A percentile compares a stretch with the other conserved stretches of the same genome.
phyloP scores from a whole-genome alignment of 2,888 invertebrate genomes.

The Tipula helvola region DNA sequence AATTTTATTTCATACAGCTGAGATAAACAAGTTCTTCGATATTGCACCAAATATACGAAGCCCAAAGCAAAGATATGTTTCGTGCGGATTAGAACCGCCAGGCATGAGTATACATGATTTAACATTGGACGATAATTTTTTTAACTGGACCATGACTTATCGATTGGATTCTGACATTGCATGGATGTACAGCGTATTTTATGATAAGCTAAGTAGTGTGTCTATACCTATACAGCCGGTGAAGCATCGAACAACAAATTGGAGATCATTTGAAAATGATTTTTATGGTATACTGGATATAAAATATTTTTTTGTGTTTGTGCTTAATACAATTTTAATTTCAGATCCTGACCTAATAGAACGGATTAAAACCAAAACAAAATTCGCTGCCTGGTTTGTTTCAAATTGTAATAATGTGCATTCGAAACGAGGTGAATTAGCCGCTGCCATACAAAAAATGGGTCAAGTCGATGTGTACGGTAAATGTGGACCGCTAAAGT shows the following conservation, averaged over 20 bases:
- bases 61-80: constrained; percentile 39
- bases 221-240: not conserved
- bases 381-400: constrained; percentile 44
- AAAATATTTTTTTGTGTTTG: no score
- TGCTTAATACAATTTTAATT: not conserved
- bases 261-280: constrained; percentile 28
- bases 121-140: constrained; percentile 34
- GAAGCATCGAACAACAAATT: constrained; percentile 18
- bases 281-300: constrained; percentile 10
- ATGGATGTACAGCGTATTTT: constrained; percentile 34
- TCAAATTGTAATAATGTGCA: constrained; percentile 38
- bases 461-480: constrained; percentile 51
- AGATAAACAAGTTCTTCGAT: constrained; percentile 27
- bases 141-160: constrained; percentile 45
- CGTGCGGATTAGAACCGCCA: constrained; percentile 37
- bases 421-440: constrained; percentile 36
- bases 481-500: constrained; percentile 40
- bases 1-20: constrained; percentile 39
- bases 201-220: constrained; percentile 19
- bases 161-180: constrained; percentile 39
- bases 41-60: constrained; percentile 31
- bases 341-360: not conserved
- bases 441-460: constrained; percentile 39
- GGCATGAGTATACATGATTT: constrained; percentile 30
- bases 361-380: constrained; percentile 30